Evolutionary conservation across 2,888 invertebrate species (phyloP), one percentile per base, ranked within the genome.

Genomic region (Aproaerema taeniolella): DNA sequence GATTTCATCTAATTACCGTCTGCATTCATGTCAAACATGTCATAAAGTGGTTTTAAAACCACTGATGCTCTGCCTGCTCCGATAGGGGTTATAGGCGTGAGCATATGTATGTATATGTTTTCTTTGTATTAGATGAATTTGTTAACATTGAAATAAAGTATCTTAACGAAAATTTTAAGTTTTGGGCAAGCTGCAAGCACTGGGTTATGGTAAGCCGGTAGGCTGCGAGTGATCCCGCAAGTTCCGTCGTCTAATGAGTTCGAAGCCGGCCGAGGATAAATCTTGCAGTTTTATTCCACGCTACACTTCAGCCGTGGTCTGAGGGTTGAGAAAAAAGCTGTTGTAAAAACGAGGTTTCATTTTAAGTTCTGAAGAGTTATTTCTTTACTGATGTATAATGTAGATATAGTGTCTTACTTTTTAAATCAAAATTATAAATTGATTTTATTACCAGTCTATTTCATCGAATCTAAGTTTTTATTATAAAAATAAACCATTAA

Each of bases 201-300:
- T n/a, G n/a, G n/a, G n/a, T n/a, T n/a, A n/a, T n/a, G n/a, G n/a
- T n/a, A n/a, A n/a, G n/a, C n/a, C n/a, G n/a, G n/a, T 11, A 33
- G 39, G 25, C 30, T 34, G 34, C 55, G 54, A 61, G 58, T 59
- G 66, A 74, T 66, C 66, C 66, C 64, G 57, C 54, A 68, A 68
- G 67, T 65, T 60, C 53, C 58, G 54, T 42, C 58, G 52, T 57
- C 63, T 78, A 75, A 79, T 77, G 74, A 78, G 71, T 72, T 68
- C 60, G 67, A 71, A 74, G 70, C 72, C 64, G 53, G 61, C 50
- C 49, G 33, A 51, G 58, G 60, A 77, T 77, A 77, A 74, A 78
- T 78, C 74, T 71, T 67, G 59, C 61, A 67, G 63, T 69, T 74
- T 71, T 67, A 64, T 62, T 61, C 66, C 65, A 65, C 60, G 46